These are phyloP conservation scores for Tachycineta bicolor DNA, from an alignment of 2,113 vertebrate species.

Conservation along the genomic window DNA sequence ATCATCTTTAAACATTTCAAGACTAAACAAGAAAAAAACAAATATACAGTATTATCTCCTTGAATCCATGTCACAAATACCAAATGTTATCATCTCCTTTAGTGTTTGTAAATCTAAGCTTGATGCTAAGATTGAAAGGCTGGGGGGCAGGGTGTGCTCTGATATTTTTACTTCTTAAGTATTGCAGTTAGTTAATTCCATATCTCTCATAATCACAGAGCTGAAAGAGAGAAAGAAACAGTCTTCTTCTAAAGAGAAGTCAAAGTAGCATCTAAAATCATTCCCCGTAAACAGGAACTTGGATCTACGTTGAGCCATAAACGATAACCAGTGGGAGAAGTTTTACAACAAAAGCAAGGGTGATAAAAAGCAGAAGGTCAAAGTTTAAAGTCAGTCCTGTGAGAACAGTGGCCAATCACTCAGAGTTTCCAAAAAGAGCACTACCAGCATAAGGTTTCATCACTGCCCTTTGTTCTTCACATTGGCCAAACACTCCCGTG, in stretches of 20 bases:
- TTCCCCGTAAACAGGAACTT: neutral
- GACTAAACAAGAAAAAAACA: neutral
- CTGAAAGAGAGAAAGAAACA: neutral
- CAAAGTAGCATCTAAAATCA: neutral
- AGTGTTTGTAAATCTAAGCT: neutral
- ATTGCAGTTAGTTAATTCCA: neutral
- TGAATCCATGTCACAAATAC: neutral
- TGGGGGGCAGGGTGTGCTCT: rapidly evolving
- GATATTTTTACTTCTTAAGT: neutral
- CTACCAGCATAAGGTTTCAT: neutral
- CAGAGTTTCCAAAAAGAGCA: rapidly evolving
- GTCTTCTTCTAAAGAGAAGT: neutral
- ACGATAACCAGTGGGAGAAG: neutral
- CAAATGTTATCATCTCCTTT: neutral
- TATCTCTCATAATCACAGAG: neutral
- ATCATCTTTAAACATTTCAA: neutral
- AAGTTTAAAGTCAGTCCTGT: neutral
- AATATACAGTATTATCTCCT: neutral
- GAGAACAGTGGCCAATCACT: neutral
- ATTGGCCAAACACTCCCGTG: neutral
- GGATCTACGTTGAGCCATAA: neutral
- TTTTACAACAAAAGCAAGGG: neutral
- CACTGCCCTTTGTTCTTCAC: neutral
- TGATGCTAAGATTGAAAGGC: neutral
- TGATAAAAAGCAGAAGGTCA: neutral